Base-by-base conservation (phyloP, 2,797 vertebrate genomes). In the Xiphophorus birchmanni region DNA sequence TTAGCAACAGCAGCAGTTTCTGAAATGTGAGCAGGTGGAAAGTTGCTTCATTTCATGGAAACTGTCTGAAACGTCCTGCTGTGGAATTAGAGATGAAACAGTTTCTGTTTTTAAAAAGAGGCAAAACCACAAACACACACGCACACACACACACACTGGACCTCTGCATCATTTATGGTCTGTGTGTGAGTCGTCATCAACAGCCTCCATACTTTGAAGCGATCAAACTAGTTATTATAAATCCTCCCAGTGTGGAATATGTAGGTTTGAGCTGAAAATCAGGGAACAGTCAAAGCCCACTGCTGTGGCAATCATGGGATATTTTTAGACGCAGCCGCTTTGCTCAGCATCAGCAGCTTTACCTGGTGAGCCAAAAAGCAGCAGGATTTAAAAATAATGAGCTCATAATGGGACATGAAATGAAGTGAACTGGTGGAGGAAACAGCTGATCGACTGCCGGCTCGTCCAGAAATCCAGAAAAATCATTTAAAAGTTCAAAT, bases 1-100 rank as follows among this genome's bases (percentile, higher is more conserved):
- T 88, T 87, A 87, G 86, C 80, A n/a, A 15, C 81, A 79, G 84
- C 80, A 87, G 92, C 91, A 85, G 88, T 88, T 88, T 89, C 77
- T 71, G 67, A 89, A 91, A 89, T 91, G 84, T 91, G 86, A 92
- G 91, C 88, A 91, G 92, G 92, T 93, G 91, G 88, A 80, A 85
- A 84, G 88, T 92, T 86, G 81, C 88, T 91, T 84, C 50, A 67
- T 88, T 90, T 91, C 80, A 84, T 84, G 82, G 82, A 89, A 86
- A 89, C 82, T 81, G 85, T 89, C 83, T 84, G 85, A 79, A 74
- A 81, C 65, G 45, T 80, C 78, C 73, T 86, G 87, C 85, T 75
- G 78, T 77, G 78, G 80, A 87, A 90, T 90, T 86, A 91, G 76
- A 87, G 52, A 84, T 76, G 77, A 77, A 74, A 78, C 73, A 21